These are phyloP conservation scores for Dicrostonyx torquatus DNA, from an alignment of 2,797 vertebrate species.

Conservation along the genomic window DNA sequence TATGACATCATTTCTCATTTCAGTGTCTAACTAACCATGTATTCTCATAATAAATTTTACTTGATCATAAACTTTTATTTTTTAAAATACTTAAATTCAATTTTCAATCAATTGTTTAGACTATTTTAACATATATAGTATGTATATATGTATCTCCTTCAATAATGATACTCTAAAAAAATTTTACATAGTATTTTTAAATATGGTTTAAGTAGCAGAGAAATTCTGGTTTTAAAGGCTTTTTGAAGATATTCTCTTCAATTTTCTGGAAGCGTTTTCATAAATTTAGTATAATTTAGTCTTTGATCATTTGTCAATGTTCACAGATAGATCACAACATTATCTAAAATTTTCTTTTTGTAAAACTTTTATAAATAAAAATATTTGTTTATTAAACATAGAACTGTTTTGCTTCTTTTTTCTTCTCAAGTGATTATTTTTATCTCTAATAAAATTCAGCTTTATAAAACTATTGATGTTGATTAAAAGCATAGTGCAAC, in stretches of 20 bases:
- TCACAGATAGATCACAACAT: not conserved
- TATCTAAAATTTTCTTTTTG: not conserved
- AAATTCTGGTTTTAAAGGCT: not conserved
- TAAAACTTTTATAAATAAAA: not conserved
- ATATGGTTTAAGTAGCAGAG: not conserved
- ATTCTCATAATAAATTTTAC: not conserved
- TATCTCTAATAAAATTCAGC: not conserved
- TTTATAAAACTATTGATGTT: not conserved
- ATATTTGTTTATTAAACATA: not conserved
- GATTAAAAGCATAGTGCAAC: not conserved
- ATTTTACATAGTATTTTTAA: not conserved
- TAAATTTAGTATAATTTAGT: not conserved
- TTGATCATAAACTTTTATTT: not conserved
- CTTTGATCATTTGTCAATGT: not conserved
- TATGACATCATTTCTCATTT: no score
- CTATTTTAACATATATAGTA: not conserved
- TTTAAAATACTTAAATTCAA: not conserved
- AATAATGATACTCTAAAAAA: not conserved
- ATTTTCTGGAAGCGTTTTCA: not conserved
- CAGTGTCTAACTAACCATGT: not conserved
- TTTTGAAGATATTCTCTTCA: not conserved
- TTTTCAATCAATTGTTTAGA: not conserved
- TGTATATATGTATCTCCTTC: not conserved
- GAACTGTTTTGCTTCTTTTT: not conserved
- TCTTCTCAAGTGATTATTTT: not conserved